These are phyloP conservation scores for Nyctibius bracteatus DNA, from an alignment of 2,113 vertebrate species.

Conservation along the genomic window DNA sequence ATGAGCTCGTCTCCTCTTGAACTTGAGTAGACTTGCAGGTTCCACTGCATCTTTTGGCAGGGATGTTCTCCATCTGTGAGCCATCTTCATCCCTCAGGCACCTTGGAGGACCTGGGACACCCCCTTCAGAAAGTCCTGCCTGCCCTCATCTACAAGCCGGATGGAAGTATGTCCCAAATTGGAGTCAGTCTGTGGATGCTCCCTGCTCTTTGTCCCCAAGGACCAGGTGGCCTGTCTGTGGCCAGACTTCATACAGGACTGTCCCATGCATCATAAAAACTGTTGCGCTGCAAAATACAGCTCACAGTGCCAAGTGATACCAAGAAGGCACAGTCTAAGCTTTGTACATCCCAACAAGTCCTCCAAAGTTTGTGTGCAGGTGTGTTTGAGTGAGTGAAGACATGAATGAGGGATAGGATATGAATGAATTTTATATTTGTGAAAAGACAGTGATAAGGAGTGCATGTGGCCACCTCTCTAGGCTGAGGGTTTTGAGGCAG, in stretches of 20 bases:
- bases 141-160: background rate
- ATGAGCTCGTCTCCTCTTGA: background rate
- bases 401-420: background rate
- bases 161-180: background rate
- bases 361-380: background rate
- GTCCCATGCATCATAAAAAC: background rate
- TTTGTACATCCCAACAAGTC: background rate
- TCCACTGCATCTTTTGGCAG: background rate
- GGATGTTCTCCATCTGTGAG: background rate
- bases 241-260: background rate
- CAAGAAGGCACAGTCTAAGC: background rate
- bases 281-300: background rate
- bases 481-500: background rate
- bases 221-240: rapidly evolving
- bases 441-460: background rate
- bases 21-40: background rate
- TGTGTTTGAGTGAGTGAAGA: background rate
- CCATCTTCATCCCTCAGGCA: background rate
- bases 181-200: background rate
- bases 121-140: background rate
- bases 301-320: background rate
- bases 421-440: background rate
- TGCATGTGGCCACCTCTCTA: background rate
- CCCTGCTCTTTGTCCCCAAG: background rate
- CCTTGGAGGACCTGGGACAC: background rate